phyloP scores from a whole-genome alignment of 2,113 vertebrate species.

The Etheostoma spectabile region DNA sequence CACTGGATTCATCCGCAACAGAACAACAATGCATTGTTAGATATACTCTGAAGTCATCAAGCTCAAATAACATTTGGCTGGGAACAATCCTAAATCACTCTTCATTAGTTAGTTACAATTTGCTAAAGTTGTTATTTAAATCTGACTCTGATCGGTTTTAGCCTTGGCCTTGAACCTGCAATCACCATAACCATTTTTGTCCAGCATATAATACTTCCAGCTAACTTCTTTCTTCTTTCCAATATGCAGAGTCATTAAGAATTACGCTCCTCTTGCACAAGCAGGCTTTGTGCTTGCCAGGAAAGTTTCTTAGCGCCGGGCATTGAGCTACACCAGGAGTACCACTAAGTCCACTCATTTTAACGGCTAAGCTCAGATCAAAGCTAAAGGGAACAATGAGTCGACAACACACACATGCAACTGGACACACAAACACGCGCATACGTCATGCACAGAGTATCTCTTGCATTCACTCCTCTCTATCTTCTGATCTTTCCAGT shows the following conservation, averaged over 20 bases:
- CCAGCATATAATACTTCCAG: constrained; percentile 19
- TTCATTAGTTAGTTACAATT: neutral
- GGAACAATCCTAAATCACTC: constrained; percentile 10
- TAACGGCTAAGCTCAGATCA: constrained; percentile 58
- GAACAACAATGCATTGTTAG: neutral
- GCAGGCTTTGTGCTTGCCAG: constrained; percentile 55
- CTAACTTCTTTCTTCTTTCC: constrained; percentile 32
- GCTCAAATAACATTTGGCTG: neutral
- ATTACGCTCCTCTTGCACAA: constrained; percentile 53
- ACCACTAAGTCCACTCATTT: constrained; percentile 52
- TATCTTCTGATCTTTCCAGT: neutral
- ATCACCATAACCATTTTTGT: constrained; percentile 6
- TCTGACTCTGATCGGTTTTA: constrained; percentile 8
- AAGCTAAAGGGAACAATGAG: constrained; percentile 33
- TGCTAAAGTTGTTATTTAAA: constrained; percentile 7
- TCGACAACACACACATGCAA: neutral
- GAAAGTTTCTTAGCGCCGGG: constrained; percentile 65
- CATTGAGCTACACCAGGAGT: constrained; percentile 52
- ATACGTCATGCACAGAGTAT: neutral
- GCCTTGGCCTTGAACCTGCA: constrained; percentile 12
- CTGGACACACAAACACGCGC: neutral
- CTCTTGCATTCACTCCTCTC: neutral
- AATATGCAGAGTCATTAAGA: constrained; percentile 31
- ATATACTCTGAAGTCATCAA: neutral
- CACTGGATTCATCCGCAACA: constrained; percentile 2